A percentile compares a stretch with the other conserved stretches of the same genome.
phyloP scores from a whole-genome alignment of 2,113 vertebrate genomes.

The Sinocyclocheilus anshuiensis region DNA sequence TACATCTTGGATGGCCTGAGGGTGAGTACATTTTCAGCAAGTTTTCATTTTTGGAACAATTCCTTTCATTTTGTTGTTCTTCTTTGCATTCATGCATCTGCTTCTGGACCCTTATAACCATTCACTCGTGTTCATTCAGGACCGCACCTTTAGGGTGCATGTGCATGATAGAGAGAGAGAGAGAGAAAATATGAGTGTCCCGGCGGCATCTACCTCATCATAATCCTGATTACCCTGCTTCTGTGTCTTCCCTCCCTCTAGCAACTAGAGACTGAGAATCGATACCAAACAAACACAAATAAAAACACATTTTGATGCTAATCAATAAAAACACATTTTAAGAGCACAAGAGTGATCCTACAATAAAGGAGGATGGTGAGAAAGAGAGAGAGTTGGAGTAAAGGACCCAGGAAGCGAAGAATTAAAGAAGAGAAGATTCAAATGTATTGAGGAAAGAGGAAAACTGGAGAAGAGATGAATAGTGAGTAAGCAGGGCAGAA shows the following conservation, averaged over 20 bases:
- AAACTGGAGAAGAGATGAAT: constrained; percentile 16
- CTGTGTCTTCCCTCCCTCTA: constrained; percentile 29
- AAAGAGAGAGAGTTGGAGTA: not conserved
- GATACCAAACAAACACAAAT: constrained; percentile 50
- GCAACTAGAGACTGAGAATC: constrained; percentile 37
- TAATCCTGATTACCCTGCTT: constrained; percentile 51
- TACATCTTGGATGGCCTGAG: not conserved
- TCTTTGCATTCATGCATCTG: not conserved
- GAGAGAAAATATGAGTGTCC: constrained; percentile 6
- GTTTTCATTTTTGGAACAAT: not conserved
- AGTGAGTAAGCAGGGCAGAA: constrained; percentile 22
- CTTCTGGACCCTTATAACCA: not conserved
- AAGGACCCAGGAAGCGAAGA: constrained; percentile 1
- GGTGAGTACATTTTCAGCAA: not conserved
- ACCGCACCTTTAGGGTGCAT: not conserved
- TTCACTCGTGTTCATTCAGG: not conserved
- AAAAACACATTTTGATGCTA: constrained; percentile 49
- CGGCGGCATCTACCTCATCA: constrained; percentile 26
- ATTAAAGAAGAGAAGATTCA: constrained; percentile 33
- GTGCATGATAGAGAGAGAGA: not conserved
- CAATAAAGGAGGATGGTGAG: constrained; percentile 13
- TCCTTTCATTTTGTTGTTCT: not conserved
- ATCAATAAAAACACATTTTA: constrained; percentile 48
- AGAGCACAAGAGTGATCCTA: constrained; percentile 21
- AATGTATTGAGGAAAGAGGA: constrained; percentile 5